Conservation (phyloP, 30 jellyfish, hydroid and myxozoan genomes). For the Aurelia aurita complex sp. Pacific region DNA sequence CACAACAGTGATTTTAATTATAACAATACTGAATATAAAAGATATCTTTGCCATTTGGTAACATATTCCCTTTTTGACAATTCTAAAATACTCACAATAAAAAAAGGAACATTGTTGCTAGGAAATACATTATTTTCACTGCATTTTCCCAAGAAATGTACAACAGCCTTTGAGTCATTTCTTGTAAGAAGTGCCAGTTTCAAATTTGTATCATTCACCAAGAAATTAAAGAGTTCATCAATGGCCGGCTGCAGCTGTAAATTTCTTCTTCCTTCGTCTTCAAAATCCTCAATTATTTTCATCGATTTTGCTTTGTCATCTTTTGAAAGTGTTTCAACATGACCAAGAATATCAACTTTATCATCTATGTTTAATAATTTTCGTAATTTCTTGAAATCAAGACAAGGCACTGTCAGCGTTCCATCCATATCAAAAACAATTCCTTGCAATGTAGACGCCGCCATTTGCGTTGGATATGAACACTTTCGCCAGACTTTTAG, state of each 20-base stretch:
- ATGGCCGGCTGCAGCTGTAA: conserved; percentile 77
- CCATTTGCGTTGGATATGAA: too few species aligned
- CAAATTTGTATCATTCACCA: conserved; percentile 28
- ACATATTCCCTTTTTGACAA: too few species aligned
- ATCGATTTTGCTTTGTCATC: conserved; percentile 51
- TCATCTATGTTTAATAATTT: conserved; percentile 47
- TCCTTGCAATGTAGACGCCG: conserved; percentile 35
- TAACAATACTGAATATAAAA: too few species aligned
- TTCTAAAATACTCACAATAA: conserved; percentile 25
- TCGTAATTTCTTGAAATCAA: conserved; percentile 68
- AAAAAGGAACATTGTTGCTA: conserved; percentile 2
- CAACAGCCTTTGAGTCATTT: conserved; percentile 73
- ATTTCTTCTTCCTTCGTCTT: conserved; percentile 78
- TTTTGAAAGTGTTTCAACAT: conserved; percentile 59
- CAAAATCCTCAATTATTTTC: conserved; percentile 75
- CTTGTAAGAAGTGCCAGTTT: conserved; percentile 81
- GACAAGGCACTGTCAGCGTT: conserved; percentile 91
- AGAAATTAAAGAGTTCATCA: conserved; percentile 42
- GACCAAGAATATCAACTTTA: conserved; percentile 66
- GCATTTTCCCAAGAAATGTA: conserved; percentile 61
- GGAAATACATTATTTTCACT: conserved; percentile 9
- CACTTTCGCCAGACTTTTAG: too few species aligned
- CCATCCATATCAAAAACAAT: conserved; percentile 97
- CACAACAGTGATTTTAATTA: not conserved
- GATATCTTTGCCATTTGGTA: too few species aligned